Evolutionary conservation across 2,797 vertebrate species (phyloP).

Genomic region (Clarias laeviceps): DNA sequence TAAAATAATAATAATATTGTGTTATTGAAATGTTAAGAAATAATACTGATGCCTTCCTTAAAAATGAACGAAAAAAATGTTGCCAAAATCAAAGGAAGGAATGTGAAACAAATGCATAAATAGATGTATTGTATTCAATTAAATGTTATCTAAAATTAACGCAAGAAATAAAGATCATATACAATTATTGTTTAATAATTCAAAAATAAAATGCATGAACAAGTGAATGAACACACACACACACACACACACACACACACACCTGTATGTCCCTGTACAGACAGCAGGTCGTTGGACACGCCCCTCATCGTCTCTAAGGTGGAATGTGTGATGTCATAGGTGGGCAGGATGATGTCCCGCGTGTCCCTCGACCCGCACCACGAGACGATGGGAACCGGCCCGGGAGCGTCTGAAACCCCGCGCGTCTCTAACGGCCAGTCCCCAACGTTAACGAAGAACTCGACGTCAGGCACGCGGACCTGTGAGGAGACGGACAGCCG

Average conservation of each 20-base stretch:
- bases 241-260: constrained; percentile 41
- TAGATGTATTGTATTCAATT: background rate
- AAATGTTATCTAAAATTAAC: background rate
- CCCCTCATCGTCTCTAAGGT: constrained; percentile 88
- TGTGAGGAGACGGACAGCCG: constrained; percentile 53
- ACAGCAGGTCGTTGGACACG: constrained; percentile 93
- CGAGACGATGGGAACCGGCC: constrained; percentile 85
- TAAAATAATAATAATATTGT: background rate
- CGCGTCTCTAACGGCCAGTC: constrained; percentile 90
- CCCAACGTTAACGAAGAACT: constrained; percentile 93
- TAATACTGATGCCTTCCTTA: too few relatives aligned
- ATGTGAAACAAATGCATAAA: background rate
- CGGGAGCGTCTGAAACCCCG: constrained; percentile 71
- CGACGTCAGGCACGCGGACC: constrained; percentile 86
- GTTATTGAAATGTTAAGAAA: too few relatives aligned
- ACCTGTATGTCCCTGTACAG: constrained; percentile 93
- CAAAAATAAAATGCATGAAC: background rate
- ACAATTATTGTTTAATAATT: background rate
- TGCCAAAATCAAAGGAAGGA: too few relatives aligned
- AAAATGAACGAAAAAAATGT: background rate
- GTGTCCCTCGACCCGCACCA: constrained; percentile 92
- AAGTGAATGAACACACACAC: background rate
- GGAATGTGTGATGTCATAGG: constrained; percentile 91
- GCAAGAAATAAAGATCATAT: background rate
- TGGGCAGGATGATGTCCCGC: constrained; percentile 87